These are phyloP conservation scores for Drosophila robusta DNA, from an alignment of 2,888 invertebrate genomes.

Conservation along the genomic window DNA sequence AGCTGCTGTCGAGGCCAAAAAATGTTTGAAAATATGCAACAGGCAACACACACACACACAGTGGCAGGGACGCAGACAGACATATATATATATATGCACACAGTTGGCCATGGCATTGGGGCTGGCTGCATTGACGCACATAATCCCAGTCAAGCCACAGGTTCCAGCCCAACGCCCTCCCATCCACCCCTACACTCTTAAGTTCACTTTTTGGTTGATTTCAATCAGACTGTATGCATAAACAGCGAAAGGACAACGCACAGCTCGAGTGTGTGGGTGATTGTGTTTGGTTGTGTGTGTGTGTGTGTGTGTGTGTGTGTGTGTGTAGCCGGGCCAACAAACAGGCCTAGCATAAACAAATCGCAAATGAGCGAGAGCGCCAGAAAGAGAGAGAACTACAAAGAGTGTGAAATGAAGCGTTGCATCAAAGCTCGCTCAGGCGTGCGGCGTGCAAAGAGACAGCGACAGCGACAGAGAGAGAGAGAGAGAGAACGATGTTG, in stretches of 20 bases:
- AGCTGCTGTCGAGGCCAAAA: slow-evolving; percentile 1
- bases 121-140: slow-evolving; percentile 56
- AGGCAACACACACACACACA: slow-evolving; percentile 35
- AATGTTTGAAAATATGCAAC: slow-evolving; percentile 48
- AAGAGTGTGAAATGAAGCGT: background rate
- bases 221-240: slow-evolving; percentile 70
- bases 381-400: background rate
- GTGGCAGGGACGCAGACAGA: background rate
- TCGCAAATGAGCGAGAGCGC: slow-evolving; percentile 16
- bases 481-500: background rate
- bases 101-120: slow-evolving; percentile 50
- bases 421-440: slow-evolving; percentile 39
- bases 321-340: slow-evolving; percentile 69
- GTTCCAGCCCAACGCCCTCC: slow-evolving; percentile 14
- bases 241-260: slow-evolving; percentile 48
- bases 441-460: slow-evolving; percentile 17
- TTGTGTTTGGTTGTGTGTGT: slow-evolving; percentile 1
- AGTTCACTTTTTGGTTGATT: slow-evolving; percentile 42
- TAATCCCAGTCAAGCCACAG: slow-evolving; percentile 50
- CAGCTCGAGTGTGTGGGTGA: slow-evolving; percentile 7
- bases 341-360: slow-evolving; percentile 71
- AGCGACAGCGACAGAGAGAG: slow-evolving; percentile 1
- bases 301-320: slow-evolving; percentile 15
- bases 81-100: background rate
- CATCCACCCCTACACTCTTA: no score